phyloP scores from a whole-genome alignment of 1,140 invertebrate species.

The Ctenoplectra terminalis region DNA sequence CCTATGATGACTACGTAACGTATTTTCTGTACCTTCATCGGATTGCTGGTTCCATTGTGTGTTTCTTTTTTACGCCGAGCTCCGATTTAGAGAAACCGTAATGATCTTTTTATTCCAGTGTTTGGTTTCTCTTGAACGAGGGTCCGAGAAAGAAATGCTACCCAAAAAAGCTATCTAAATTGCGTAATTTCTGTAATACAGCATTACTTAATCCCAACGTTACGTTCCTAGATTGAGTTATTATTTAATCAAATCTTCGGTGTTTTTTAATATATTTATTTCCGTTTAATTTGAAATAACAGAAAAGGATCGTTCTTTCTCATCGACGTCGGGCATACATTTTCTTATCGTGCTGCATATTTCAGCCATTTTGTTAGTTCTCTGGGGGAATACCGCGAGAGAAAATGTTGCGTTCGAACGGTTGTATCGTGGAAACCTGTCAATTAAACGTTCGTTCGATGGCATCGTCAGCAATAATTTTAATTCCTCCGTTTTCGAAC shows the following conservation, averaged over 20 bases:
- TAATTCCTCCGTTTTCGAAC: background rate
- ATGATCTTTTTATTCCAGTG: constrained; percentile 9
- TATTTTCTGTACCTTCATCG: constrained; percentile 43
- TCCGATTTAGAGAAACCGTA: background rate
- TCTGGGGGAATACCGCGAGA: background rate
- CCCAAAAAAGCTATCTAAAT: background rate
- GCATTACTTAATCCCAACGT: background rate
- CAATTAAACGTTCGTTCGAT: constrained; percentile 6
- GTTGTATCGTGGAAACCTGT: background rate
- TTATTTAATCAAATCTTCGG: background rate
- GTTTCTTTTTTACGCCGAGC: background rate
- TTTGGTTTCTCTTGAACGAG: background rate
- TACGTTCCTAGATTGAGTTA: background rate
- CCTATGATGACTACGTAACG: constrained; percentile 62
- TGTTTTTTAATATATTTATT: background rate
- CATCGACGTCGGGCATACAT: background rate
- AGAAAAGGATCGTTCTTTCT: too few species aligned
- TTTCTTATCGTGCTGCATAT: background rate
- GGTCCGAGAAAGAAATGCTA: background rate
- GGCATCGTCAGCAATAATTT: background rate
- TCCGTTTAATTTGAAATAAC: too few species aligned
- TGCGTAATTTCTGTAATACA: background rate
- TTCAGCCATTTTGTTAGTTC: constrained; percentile 44
- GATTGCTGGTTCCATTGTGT: background rate
- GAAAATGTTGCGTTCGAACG: background rate